These are phyloP conservation scores for Neomorphus geoffroyi DNA, from an alignment of 2,797 vertebrate species.

Conservation along the genomic window DNA sequence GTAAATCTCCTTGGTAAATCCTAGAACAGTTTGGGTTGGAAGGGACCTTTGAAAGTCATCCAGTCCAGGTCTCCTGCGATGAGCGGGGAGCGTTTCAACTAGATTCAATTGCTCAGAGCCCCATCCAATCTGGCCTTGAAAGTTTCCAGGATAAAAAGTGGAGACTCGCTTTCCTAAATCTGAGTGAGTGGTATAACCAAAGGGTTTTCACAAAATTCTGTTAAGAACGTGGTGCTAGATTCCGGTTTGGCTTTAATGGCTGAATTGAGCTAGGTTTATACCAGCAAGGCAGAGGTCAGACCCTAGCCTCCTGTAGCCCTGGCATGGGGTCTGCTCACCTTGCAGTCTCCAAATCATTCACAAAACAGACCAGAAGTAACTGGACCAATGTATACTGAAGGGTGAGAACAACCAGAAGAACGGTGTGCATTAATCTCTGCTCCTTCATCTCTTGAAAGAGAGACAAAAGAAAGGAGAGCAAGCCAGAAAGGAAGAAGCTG, in stretches of 20 bases:
- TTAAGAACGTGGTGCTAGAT: neutral
- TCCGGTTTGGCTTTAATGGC: neutral
- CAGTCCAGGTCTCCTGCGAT: neutral
- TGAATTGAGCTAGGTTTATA: neutral
- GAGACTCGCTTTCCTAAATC: neutral
- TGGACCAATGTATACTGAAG: neutral
- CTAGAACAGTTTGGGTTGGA: neutral
- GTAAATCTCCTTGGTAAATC: neutral
- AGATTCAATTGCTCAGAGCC: neutral
- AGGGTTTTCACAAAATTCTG: neutral
- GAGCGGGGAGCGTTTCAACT: neutral
- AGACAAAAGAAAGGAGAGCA: slow-evolving; percentile 14
- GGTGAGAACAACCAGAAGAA: neutral
- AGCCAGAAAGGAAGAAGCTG: neutral
- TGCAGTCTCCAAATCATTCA: neutral
- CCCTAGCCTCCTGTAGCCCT: neutral
- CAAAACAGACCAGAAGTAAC: neutral
- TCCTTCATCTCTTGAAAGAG: neutral
- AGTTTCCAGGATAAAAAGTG: neutral
- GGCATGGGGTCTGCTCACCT: neutral
- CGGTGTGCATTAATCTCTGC: neutral
- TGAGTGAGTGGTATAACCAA: neutral
- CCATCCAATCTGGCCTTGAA: neutral
- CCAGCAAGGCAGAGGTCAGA: neutral
- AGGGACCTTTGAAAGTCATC: neutral